Evolutionary conservation across 2,888 invertebrate species (phyloP), one percentile per base, ranked within the genome.

Genomic region (Aethes cnicana): DNA sequence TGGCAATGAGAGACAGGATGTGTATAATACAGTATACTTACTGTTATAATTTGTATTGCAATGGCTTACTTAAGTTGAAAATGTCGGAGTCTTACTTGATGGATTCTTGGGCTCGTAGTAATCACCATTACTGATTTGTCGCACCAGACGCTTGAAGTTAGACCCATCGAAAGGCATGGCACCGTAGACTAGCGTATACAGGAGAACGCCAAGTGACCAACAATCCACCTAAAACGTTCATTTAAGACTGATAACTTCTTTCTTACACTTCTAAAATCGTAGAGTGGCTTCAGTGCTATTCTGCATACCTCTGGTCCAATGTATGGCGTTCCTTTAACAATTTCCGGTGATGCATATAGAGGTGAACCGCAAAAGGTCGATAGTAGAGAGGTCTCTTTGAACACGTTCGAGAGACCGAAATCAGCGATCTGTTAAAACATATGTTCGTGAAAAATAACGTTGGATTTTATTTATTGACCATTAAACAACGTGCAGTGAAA

Each of bases 151-250:
- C 84, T 98, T 98, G 86, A 99, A 99, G 90, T 99, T 98, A 58
- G 97, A 97, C 55, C 99, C 99, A 88, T 99, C 99, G 80, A 99
- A 99, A 46, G 96, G 99, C 99, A 99, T 99, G 60, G 98, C 98
- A 65, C 99, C 99, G 81, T 99, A 99, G 62, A 99, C 98, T 72
- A 99, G 91, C 36, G 99, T 99, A 83, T 99, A 99, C 6, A 99
- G 91, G 37, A 99, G 91, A 39, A 99, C 99, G 47, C 99, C 99
- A 56, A 99, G 88, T 16, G 98, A 98, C 99, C 95, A 95, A 75
- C 95, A 95, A 74, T 95, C 95, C 42, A 95, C 90, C 90, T 90
- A 64, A 58, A 44, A 41, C 4, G 6, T n/a, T n/a, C n/a, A n/a
- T n/a, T n/a, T n/a, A n/a, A n/a, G n/a, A n/a, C n/a, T n/a, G n/a